Conservation (phyloP, 2,797 vertebrate genomes). For the Bufotes viridis region DNA sequence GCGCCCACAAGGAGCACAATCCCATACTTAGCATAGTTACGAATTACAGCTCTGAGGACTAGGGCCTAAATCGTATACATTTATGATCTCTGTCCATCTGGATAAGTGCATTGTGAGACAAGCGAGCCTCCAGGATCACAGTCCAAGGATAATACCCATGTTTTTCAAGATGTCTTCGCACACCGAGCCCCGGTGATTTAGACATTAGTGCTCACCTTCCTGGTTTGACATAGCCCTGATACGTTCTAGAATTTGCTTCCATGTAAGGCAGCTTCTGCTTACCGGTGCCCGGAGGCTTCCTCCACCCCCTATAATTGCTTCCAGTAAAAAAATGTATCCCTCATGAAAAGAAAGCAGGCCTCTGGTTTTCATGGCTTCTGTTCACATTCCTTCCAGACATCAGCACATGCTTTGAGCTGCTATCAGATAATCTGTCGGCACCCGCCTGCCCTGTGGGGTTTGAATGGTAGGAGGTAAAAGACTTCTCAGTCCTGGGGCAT, state of each 20-base stretch:
- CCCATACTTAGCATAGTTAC: conserved; percentile 46
- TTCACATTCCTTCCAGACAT: conserved; percentile 47
- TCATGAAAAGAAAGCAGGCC: conserved; percentile 24
- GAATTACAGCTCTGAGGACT: conserved; percentile 36
- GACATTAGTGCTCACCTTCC: conserved; percentile 8
- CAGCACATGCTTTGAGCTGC: conserved; percentile 11
- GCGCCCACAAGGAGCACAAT: conserved; percentile 8
- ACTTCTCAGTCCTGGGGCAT: background rate
- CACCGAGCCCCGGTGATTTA: conserved; percentile 12
- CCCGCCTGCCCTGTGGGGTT: background rate
- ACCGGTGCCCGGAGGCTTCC: conserved; percentile 18
- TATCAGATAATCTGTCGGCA: conserved; percentile 45
- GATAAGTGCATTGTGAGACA: background rate
- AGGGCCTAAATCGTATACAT: conserved; percentile 20
- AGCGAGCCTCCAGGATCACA: background rate
- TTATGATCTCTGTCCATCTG: conserved; percentile 34
- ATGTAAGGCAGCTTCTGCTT: conserved; percentile 55
- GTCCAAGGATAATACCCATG: background rate
- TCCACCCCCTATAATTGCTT: conserved; percentile 50
- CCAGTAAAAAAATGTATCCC: conserved; percentile 46
- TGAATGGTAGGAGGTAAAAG: conserved; percentile 25
- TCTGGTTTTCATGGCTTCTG: conserved; percentile 39
- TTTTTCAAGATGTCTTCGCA: background rate
- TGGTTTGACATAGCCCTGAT: conserved; percentile 36
- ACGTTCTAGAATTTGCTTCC: conserved; percentile 24